These are phyloP conservation scores for Xiphophorus birchmanni DNA, from an alignment of 2,797 vertebrate species.

Conservation along the genomic window DNA sequence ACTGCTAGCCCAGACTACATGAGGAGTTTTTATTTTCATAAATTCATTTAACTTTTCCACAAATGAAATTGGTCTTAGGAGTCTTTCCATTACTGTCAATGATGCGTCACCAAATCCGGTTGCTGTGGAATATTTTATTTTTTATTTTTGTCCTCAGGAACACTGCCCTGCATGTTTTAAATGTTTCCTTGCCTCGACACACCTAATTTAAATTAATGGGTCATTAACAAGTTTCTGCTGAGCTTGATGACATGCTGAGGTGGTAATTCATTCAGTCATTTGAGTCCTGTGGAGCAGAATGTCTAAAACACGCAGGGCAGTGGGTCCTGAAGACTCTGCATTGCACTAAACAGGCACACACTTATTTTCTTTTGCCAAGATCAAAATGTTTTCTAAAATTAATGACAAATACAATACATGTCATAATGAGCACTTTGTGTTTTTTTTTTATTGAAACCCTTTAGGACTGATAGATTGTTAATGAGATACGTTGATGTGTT, in stretches of 20 bases:
- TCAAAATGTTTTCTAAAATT: not conserved
- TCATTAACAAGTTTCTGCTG: conserved; percentile 10
- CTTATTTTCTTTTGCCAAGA: not conserved
- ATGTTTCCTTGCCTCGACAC: not conserved
- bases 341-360: not conserved
- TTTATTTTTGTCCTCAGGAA: not conserved
- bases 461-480: not conserved
- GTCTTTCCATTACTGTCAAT: not conserved
- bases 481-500: not conserved
- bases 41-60: not conserved
- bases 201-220: conserved; percentile 1
- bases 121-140: not conserved
- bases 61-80: not conserved
- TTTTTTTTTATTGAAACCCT: not conserved
- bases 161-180: not conserved
- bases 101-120: not conserved
- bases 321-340: not conserved
- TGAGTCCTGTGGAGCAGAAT: not conserved
- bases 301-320: conserved; percentile 1
- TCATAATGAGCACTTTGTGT: not conserved
- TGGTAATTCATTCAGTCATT: conserved; percentile 7
- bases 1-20: not conserved
- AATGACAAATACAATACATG: not conserved
- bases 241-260: conserved; percentile 6
- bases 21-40: not conserved